Base-by-base conservation (phyloP, 1,140 invertebrate genomes). In the Orius laevigatus region DNA sequence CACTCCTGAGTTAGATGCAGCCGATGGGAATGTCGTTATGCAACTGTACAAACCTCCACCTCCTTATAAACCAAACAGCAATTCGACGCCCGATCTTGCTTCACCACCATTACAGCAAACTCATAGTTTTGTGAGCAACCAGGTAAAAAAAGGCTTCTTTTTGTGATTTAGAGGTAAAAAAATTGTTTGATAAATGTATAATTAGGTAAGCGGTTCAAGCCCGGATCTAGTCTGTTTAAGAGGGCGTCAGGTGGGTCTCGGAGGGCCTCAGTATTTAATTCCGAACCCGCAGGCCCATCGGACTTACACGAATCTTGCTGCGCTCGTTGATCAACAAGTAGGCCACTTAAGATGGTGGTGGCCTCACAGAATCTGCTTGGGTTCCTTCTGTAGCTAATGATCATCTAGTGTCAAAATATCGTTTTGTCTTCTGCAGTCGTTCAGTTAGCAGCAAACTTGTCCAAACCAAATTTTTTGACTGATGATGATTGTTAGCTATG, bases 41-140 rank as follows among this genome's bases (percentile, higher is more conserved):
- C 78, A 81, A 55, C 67, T 84, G 8, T 81, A 76, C 59, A 87
- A 87, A 63, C 82, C 77, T 0, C 85, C 84, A 0, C 84, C 84
- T 0, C 84, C 85, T 0, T 88, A 88, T 63, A 68, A 78, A 2
- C 66, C 78, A 15, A 81, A 78, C 51, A 84, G 78, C 36, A 79
- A 78, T 53, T 84, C 81, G 5, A 87, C 82, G 0, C 85, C 84
- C 1, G 84, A 88, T 65, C 63, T 88, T 45, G 83, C 84, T 19
- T 59, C 57, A 11, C 58, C 58, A 42, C 55, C 57, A 9, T 47
- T 56, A 3, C 56, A 57, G 18, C 51, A 56, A 14, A 56, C 41
- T 1, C 45, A 47, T 11, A 48, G 51, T 14, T 59, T 59, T 48
- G 54, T 57, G 20, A 56, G 53, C 39, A 49, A 55, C 20, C 60